A percentile compares a stretch with the other conserved stretches of the same genome.
Conservation (phyloP, 2,797 vertebrate genomes). For the Lagocephalus sceleratus region DNA sequence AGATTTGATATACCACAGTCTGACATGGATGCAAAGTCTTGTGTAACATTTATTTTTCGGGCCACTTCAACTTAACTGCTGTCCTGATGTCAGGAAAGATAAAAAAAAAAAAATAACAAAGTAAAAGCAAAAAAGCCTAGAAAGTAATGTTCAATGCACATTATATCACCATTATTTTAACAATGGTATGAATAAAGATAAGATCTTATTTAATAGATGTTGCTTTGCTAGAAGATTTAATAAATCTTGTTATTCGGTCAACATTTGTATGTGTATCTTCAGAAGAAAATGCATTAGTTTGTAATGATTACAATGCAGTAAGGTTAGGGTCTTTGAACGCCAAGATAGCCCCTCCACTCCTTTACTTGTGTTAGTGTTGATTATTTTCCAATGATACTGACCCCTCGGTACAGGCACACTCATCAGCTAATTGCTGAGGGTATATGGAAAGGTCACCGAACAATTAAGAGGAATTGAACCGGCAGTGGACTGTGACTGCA, state of each 20-base stretch:
- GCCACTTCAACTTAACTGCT: too few relatives aligned
- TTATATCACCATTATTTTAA: too few relatives aligned
- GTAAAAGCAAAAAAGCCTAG: too few relatives aligned
- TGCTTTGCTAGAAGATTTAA: too few relatives aligned
- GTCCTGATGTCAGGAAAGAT: too few relatives aligned
- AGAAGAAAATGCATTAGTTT: slow-evolving; percentile 52
- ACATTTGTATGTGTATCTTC: slow-evolving; percentile 45
- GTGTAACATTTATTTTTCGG: too few relatives aligned
- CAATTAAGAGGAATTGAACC: slow-evolving; percentile 65
- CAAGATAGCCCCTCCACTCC: slow-evolving; percentile 38
- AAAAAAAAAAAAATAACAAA: too few relatives aligned
- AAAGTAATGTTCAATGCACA: not conserved
- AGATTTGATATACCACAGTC: too few relatives aligned
- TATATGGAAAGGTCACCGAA: slow-evolving; percentile 67
- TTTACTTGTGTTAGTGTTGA: slow-evolving; percentile 62
- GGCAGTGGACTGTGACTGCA: slow-evolving; percentile 30
- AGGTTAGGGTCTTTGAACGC: slow-evolving; percentile 47
- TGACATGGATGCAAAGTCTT: too few relatives aligned
- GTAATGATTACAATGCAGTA: slow-evolving; percentile 54
- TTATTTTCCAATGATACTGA: slow-evolving; percentile 61
- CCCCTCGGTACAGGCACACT: slow-evolving; percentile 56
- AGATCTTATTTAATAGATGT: too few relatives aligned
- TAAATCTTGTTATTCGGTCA: not conserved
- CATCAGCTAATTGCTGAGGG: slow-evolving; percentile 75
- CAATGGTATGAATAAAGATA: too few relatives aligned